Evolutionary conservation across 2,888 invertebrate species (phyloP).

Genomic region (Dicyrtoma fusca): DNA sequence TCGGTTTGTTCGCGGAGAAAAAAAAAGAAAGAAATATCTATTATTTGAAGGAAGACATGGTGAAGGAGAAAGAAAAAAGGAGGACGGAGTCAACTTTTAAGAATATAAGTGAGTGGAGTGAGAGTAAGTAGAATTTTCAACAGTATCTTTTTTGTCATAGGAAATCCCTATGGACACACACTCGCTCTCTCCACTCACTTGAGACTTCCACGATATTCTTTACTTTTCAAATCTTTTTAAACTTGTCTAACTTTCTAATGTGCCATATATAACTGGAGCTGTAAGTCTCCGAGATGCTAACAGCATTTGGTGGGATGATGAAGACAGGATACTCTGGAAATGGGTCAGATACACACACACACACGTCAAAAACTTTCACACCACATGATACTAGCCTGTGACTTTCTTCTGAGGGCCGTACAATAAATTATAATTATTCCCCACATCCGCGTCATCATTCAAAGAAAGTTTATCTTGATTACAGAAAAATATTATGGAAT

Average conservation of each 20-base stretch:
- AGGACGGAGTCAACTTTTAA: conserved; percentile 17
- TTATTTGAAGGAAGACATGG: not conserved
- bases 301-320: too few species aligned
- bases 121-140: conserved; percentile 22
- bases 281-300: too few species aligned
- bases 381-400: too few species aligned
- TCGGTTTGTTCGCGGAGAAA: not conserved
- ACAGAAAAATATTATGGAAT: too few species aligned
- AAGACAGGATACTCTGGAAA: too few species aligned
- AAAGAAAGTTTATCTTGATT: too few species aligned
- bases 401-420: too few species aligned
- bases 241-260: not conserved
- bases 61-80: conserved; percentile 10
- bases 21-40: not conserved
- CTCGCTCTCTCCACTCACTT: not conserved
- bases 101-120: conserved; percentile 24
- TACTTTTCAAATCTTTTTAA: conserved; percentile 29
- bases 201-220: conserved; percentile 7
- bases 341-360: too few species aligned
- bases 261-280: too few species aligned
- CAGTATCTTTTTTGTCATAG: conserved; percentile 24
- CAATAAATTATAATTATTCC: too few species aligned
- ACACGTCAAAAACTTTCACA: too few species aligned
- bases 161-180: conserved; percentile 25
- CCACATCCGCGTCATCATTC: too few species aligned